Base-by-base conservation (phyloP, 2,888 invertebrate species). In the Apantesis nais region DNA sequence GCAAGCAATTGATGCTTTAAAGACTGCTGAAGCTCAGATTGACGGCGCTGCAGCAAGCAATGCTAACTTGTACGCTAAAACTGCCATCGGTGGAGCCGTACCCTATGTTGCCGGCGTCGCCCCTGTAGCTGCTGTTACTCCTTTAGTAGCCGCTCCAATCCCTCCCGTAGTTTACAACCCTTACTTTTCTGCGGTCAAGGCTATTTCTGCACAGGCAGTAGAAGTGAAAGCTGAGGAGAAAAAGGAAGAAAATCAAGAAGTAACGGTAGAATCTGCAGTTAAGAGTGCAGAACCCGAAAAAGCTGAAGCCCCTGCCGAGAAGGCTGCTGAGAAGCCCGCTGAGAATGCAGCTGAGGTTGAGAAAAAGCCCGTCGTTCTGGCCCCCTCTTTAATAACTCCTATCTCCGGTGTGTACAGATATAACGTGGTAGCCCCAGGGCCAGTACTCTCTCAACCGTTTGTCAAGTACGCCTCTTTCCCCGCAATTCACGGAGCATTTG, bases 1-100 rank as follows among this genome's bases (percentile, higher is more conserved):
- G 93, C 93, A 93, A 74, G 90, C 90, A 0, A 64, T 93, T 0
- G 91, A 92, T 67, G 92, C 92, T 12, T 70, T 89, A 2, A 89
- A 91, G 72, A 89, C 91, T 0, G 91, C 90, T 31, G 88, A 91
- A 67, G 94, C 94, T 22, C 87, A 90, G 52, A 67, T 90, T 1
- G 92, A 92, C 12, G 94, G 91, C 0, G 84, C 86, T 9, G 73
- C 89, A 0, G 92, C 93, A 0, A 89, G 81, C 76, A 85, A 84
- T 9, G 87, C 90, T 12, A 85, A 82, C 1, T 71, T 74, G 0
- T 64, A 89, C 0, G 90, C 90, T 2, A 90, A 90, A 62, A 79
- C 84, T 7, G 83, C 86, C 55, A 74, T 88, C 0, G 75, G 16
- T 0, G 78, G 78, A 25, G 70, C 68, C 0, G 75, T 78, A 0